Percentiles rank a stretch among this genome's conserved stretches.
These are phyloP conservation scores for Phaethon lepturus DNA, from an alignment of 2,113 vertebrate species.

Conservation along the genomic window DNA sequence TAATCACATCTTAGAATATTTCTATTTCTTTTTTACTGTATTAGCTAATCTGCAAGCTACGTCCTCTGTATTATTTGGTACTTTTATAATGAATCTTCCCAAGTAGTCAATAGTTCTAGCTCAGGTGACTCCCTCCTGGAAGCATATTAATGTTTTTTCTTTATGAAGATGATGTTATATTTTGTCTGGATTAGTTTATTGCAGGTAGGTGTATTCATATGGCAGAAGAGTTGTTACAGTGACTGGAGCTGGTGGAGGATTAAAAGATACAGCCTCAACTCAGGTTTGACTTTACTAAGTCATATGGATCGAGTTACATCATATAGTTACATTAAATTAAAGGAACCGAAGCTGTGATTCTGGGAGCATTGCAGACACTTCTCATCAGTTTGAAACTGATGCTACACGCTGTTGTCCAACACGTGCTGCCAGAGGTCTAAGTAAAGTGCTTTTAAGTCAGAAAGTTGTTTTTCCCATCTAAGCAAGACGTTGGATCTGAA, in stretches of 20 bases:
- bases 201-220: not conserved
- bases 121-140: not conserved
- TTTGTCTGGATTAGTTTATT: not conserved
- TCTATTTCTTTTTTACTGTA: not conserved
- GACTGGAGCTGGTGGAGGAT: not conserved
- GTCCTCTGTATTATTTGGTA: not conserved
- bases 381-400: not conserved
- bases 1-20: not conserved
- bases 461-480: not conserved
- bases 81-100: not conserved
- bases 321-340: not conserved
- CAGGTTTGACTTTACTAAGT: not conserved
- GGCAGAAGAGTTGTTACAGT: not conserved
- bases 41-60: not conserved
- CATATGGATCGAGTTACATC: rapidly evolving
- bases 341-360: not conserved
- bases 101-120: not conserved
- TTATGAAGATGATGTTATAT: not conserved
- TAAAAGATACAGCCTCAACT: not conserved
- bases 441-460: not conserved
- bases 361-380: not conserved
- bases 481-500: not conserved
- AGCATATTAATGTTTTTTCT: not conserved
- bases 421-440: not conserved
- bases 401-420: not conserved